Evolutionary conservation across 2,797 vertebrate species (phyloP).

Genomic region (Hapalemur alaotrensis): DNA sequence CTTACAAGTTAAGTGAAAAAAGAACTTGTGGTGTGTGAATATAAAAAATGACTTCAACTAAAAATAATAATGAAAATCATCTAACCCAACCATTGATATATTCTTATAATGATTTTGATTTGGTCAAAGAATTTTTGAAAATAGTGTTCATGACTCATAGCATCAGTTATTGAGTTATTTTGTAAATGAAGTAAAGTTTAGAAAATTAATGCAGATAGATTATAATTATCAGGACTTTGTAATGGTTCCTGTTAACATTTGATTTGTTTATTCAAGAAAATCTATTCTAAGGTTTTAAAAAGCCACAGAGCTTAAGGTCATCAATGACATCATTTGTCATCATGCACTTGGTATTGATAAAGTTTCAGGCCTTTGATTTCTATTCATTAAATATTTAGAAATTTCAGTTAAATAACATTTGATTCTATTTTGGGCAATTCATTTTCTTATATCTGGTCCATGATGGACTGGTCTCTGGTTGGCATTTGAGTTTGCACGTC

Average conservation of each 20-base stretch:
- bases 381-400: neutral
- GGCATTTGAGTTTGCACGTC: neutral
- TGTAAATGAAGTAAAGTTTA: neutral
- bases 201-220: neutral
- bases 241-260: neutral
- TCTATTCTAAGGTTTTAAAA: neutral
- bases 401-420: neutral
- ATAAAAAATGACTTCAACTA: neutral
- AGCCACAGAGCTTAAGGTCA: neutral
- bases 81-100: neutral
- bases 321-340: neutral
- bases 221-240: neutral
- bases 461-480: neutral
- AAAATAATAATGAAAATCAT: slow-evolving; percentile 11
- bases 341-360: neutral
- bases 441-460: neutral
- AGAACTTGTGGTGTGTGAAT: neutral
- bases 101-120: neutral
- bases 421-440: neutral
- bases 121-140: slow-evolving; percentile 25
- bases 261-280: slow-evolving; percentile 12
- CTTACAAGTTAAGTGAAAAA: slow-evolving; percentile 2
- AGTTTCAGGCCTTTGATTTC: neutral
- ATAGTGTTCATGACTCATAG: neutral
- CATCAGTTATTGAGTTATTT: neutral